phyloP scores from a whole-genome alignment of 2,113 vertebrate species.

The Coracopsis vasa region DNA sequence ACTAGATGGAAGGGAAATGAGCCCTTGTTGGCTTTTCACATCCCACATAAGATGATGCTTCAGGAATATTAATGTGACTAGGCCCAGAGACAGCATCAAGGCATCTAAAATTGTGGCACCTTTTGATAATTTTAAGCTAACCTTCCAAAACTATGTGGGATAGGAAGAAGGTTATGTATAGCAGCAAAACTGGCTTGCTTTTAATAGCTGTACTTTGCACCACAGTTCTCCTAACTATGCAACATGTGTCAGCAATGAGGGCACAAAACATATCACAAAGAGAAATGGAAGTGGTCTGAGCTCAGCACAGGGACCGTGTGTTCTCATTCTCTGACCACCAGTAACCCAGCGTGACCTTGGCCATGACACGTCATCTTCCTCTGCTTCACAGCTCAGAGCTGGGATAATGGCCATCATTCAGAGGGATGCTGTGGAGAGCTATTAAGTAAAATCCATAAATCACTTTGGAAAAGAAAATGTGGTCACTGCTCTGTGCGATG shows the following conservation, averaged over 20 bases:
- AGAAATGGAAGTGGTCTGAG: not conserved
- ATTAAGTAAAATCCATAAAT: not conserved
- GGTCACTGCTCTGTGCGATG: not conserved
- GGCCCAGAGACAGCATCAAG: conserved; percentile 26
- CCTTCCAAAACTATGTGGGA: conserved; percentile 32
- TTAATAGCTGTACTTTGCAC: conserved; percentile 44
- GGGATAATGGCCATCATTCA: not conserved
- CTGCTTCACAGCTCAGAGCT: not conserved
- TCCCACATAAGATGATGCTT: conserved; percentile 47
- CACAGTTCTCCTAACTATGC: not conserved
- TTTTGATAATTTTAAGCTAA: conserved; percentile 45
- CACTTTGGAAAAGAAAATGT: not conserved
- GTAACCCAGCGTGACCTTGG: not conserved
- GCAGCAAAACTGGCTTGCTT: conserved; percentile 11
- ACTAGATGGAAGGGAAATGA: conserved; percentile 30
- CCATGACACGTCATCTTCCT: not conserved
- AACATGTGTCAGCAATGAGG: conserved; percentile 6
- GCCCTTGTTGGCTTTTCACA: conserved; percentile 45
- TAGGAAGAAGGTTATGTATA: not conserved
- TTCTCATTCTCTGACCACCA: not conserved
- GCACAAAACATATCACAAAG: not conserved
- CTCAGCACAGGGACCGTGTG: not conserved
- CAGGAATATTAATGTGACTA: conserved; percentile 44
- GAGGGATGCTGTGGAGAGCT: not conserved
- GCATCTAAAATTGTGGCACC: conserved; percentile 36